phyloP scores from a whole-genome alignment of 2,113 vertebrate species.

The Podilymbus podiceps region DNA sequence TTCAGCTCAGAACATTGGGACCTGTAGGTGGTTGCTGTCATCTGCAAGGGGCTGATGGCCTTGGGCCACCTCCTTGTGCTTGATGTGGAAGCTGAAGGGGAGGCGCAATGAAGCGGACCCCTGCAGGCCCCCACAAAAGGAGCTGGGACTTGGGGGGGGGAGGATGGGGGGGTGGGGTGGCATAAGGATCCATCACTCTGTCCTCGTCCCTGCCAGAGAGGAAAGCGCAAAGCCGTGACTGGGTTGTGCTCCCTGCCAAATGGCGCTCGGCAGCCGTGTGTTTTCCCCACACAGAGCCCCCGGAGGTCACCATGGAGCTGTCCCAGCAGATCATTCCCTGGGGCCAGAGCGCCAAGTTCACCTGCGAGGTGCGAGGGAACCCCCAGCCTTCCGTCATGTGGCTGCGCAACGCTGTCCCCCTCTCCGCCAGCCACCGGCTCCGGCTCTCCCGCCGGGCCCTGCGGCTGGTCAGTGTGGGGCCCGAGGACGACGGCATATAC shows the following conservation, averaged over 20 bases:
- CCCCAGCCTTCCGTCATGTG: slow-evolving; percentile 88
- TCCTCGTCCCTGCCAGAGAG: neutral
- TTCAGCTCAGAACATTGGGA: neutral
- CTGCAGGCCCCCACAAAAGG: neutral
- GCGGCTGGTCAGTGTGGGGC: slow-evolving; percentile 82
- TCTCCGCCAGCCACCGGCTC: slow-evolving; percentile 80
- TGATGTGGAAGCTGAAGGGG: neutral
- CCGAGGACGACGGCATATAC: slow-evolving; percentile 91
- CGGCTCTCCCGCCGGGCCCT: slow-evolving; percentile 75
- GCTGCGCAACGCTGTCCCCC: slow-evolving; percentile 87
- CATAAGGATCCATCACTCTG: neutral
- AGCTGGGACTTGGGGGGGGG: neutral
- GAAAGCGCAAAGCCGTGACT: neutral
- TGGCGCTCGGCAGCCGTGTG: neutral
- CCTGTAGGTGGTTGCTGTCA: neutral
- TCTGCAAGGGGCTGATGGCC: neutral
- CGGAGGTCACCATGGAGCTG: slow-evolving; percentile 89
- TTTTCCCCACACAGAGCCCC: slow-evolving; percentile 80
- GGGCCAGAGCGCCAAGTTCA: slow-evolving; percentile 89
- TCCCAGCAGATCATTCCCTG: slow-evolving; percentile 85
- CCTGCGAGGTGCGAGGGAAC: slow-evolving; percentile 89
- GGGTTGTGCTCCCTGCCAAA: accelerated
- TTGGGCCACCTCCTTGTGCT: neutral
- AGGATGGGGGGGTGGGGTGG: no score
- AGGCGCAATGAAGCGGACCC: neutral